Evolutionary conservation across 2,113 vertebrate genomes (phyloP).

Genomic region (Symphodus melops): DNA sequence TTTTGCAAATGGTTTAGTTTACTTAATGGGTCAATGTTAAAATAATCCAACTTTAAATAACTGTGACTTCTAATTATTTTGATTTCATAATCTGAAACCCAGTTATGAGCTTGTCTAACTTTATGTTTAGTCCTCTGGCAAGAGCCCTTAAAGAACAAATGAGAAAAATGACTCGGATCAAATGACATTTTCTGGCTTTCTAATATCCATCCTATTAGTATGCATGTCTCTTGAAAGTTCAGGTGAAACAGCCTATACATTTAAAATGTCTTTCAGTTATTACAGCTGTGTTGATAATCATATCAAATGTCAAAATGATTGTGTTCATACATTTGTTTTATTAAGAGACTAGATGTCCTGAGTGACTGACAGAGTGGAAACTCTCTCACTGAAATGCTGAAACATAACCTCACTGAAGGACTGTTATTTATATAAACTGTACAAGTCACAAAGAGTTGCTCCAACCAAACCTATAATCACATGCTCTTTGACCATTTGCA

Average conservation of each 20-base stretch:
- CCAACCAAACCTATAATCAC: neutral
- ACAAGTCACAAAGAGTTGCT: neutral
- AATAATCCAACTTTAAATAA: neutral
- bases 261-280: neutral
- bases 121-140: neutral
- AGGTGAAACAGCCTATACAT: neutral
- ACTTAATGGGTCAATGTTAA: no score
- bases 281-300: no score
- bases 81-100: neutral
- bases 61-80: neutral
- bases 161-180: neutral
- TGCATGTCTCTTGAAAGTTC: constrained; percentile 3
- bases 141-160: neutral
- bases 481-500: no score
- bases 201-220: neutral
- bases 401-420: neutral
- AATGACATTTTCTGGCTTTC: neutral
- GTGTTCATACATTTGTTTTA: neutral
- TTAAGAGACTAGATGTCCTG: no score
- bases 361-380: no score
- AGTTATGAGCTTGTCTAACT: neutral
- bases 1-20: neutral
- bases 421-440: neutral
- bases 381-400: no score
- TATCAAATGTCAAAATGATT: neutral